These are phyloP conservation scores for Chromoteleia sp. DNA, from an alignment of 2,888 invertebrate species.

Conservation along the genomic window DNA sequence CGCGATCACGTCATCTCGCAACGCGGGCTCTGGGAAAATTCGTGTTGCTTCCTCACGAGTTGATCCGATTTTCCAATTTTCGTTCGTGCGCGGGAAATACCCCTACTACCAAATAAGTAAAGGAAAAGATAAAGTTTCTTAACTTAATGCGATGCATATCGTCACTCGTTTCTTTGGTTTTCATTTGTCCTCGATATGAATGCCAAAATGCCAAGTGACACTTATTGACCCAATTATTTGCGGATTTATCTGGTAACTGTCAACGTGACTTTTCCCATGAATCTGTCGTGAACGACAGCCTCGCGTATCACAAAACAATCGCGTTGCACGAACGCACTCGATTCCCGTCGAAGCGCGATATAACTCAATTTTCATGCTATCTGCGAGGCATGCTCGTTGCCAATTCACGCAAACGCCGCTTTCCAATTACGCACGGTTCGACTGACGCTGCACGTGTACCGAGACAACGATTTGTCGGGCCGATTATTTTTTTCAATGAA, in stretches of 20 bases:
- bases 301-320: slow-evolving; percentile 57
- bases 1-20: slow-evolving; percentile 50
- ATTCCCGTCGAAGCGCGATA: slow-evolving; percentile 48
- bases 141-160: slow-evolving; percentile 15
- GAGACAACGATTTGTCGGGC: slow-evolving; percentile 54
- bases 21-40: slow-evolving; percentile 14
- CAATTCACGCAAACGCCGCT: slow-evolving; percentile 63
- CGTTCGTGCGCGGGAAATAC: background rate
- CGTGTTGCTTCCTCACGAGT: slow-evolving; percentile 26
- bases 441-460: slow-evolving; percentile 55
- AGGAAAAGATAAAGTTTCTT: background rate
- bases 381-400: slow-evolving; percentile 56
- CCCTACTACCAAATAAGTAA: background rate
- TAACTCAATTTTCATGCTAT: slow-evolving; percentile 61
- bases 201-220: slow-evolving; percentile 8
- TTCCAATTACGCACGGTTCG: slow-evolving; percentile 62
- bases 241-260: slow-evolving; percentile 44
- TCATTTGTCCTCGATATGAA: slow-evolving; percentile 21
- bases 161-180: background rate
- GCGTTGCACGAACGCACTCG: slow-evolving; percentile 43
- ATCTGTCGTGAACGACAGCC: slow-evolving; percentile 37
- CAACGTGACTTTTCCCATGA: slow-evolving; percentile 48
- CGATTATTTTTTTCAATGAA: slow-evolving; percentile 50
- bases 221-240: slow-evolving; percentile 59
- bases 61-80: slow-evolving; percentile 35